phyloP scores from a whole-genome alignment of 2,797 vertebrate species.

The Falco concolor region DNA sequence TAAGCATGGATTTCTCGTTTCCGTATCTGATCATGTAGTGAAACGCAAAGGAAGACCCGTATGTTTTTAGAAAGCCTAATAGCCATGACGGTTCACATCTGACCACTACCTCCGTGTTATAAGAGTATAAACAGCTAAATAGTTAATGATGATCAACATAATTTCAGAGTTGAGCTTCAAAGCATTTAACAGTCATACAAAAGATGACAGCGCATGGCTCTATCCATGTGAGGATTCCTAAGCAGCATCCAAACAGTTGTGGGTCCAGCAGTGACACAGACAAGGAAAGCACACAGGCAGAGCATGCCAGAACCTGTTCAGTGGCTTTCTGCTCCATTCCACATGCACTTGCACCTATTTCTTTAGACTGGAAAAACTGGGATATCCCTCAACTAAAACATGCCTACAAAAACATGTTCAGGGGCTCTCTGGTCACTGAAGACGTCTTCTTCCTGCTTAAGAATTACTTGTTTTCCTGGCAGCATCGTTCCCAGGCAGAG shows the following conservation, averaged over 20 bases:
- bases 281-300: background rate
- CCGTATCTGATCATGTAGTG: background rate
- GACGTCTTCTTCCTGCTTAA: background rate
- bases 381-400: background rate
- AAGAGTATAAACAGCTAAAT: background rate
- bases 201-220: background rate
- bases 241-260: background rate
- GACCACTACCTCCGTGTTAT: background rate
- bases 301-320: background rate
- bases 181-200: background rate
- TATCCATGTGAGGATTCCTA: background rate
- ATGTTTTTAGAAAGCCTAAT: background rate
- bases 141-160: background rate
- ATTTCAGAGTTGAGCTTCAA: background rate
- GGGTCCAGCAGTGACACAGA: background rate
- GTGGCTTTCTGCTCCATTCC: background rate
- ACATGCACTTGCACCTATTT: background rate
- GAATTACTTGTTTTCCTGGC: background rate
- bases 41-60: accelerated
- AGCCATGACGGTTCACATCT: background rate
- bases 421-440: background rate
- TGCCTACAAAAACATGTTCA: background rate
- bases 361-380: background rate
- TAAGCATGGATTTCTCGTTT: background rate
- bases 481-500: background rate